Conservation (phyloP, 35 echinoderm and acorn worm species). For the Hemicentrotus pulcherrimus region DNA sequence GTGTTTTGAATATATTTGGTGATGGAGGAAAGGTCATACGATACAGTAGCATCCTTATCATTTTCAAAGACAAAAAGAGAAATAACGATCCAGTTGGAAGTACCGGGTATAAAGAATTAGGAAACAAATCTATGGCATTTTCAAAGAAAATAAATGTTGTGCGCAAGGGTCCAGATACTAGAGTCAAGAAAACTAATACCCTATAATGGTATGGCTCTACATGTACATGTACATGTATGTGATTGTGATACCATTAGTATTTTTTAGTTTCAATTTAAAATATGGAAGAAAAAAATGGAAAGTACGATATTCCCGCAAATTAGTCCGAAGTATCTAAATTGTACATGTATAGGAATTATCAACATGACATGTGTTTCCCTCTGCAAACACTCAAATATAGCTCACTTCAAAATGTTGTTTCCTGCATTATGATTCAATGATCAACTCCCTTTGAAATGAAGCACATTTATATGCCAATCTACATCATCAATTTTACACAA, state of each 20-base stretch:
- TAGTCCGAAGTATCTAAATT: neutral
- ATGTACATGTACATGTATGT: neutral
- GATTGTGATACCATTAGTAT: too few relatives aligned
- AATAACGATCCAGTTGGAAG: neutral
- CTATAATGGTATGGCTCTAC: neutral
- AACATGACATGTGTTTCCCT: neutral
- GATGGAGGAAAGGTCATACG: neutral
- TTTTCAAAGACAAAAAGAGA: neutral
- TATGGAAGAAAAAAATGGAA: neutral
- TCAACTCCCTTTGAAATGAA: too few relatives aligned
- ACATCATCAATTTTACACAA: too few relatives aligned
- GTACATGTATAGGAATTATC: neutral
- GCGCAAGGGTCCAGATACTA: neutral
- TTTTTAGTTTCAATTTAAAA: neutral
- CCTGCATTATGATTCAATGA: neutral
- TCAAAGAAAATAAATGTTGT: neutral
- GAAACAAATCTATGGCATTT: neutral
- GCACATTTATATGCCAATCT: too few relatives aligned
- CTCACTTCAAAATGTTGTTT: neutral
- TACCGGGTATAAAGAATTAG: neutral
- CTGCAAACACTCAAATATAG: neutral
- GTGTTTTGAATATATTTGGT: neutral
- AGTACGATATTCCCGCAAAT: neutral
- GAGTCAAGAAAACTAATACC: neutral
- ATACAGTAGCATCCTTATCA: neutral